phyloP scores from a whole-genome alignment of 2,888 invertebrate species.

The Lasiommata megera region DNA sequence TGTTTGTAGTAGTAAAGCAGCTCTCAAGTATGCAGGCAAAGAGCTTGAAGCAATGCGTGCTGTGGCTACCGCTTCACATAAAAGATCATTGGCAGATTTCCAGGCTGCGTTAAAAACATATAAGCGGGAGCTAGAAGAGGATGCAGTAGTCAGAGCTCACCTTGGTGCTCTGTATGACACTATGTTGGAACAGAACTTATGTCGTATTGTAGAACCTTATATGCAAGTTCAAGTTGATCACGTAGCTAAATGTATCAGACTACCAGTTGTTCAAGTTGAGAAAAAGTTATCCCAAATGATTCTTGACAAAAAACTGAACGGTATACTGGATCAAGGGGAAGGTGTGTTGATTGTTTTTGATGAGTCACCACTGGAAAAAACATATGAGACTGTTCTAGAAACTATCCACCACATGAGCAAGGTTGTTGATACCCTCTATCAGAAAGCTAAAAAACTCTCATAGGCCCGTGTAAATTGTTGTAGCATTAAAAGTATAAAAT shows the following conservation, averaged over 20 bases:
- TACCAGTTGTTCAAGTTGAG: conserved; percentile 95
- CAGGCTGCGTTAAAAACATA: conserved; percentile 93
- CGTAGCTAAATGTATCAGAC: conserved; percentile 94
- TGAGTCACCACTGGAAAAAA: conserved; percentile 95
- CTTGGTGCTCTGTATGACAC: conserved; percentile 98
- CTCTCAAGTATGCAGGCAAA: conserved; percentile 96
- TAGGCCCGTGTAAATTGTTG: conserved; percentile 78
- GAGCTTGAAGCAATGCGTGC: conserved; percentile 99
- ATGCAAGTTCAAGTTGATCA: conserved; percentile 97
- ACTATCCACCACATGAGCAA: conserved; percentile 99
- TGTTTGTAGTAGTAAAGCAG: conserved; percentile 97
- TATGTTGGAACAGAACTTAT: conserved; percentile 99
- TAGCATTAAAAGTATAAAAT: conserved; percentile 68
- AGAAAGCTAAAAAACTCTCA: conserved; percentile 99
- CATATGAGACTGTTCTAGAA: conserved; percentile 98
- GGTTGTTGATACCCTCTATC: conserved; percentile 99
- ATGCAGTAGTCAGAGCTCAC: conserved; percentile 98
- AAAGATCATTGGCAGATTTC: conserved; percentile 98
- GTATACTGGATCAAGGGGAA: conserved; percentile 98
- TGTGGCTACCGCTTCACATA: conserved; percentile 97
- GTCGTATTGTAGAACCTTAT: conserved; percentile 99
- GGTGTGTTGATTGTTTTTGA: conserved; percentile 99
- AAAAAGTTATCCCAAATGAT: conserved; percentile 99
- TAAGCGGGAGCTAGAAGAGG: conserved; percentile 94
- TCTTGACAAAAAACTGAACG: conserved; percentile 97